Percentiles rank a stretch among this genome's conserved stretches.
These are phyloP conservation scores for Holacanthella duospinosa DNA, from an alignment of 2,888 invertebrate species.

Conservation along the genomic window DNA sequence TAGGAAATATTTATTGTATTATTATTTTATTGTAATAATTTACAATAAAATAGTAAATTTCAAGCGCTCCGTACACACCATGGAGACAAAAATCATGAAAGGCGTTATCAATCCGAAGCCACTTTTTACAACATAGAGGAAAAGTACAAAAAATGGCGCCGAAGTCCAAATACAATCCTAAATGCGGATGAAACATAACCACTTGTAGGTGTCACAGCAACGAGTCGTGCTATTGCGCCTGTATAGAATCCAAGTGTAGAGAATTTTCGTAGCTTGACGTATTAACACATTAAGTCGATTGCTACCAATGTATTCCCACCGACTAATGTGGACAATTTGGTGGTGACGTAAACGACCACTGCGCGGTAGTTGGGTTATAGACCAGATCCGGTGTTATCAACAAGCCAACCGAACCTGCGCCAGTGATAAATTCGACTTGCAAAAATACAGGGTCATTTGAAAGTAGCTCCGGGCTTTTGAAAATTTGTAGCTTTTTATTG, in stretches of 20 bases:
- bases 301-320: slow-evolving; percentile 29
- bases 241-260: slow-evolving; percentile 27
- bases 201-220: slow-evolving; percentile 26
- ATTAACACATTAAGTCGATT: slow-evolving; percentile 22
- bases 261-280: slow-evolving; percentile 15
- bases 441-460: no score
- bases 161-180: slow-evolving; percentile 27
- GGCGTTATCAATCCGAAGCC: slow-evolving; percentile 26
- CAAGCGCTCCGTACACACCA: slow-evolving; percentile 24
- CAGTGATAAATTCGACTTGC: no score
- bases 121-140: slow-evolving; percentile 22
- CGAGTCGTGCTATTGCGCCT: slow-evolving; percentile 27
- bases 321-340: slow-evolving; percentile 27
- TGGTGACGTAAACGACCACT: slow-evolving; percentile 26
- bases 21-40: no score
- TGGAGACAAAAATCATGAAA: slow-evolving; percentile 33
- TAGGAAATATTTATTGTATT: no score
- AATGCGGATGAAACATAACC: slow-evolving; percentile 24
- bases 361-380: slow-evolving; percentile 24
- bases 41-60: no score
- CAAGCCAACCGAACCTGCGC: slow-evolving; percentile 31
- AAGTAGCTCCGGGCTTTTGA: no score
- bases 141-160: slow-evolving; percentile 29
- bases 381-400: slow-evolving; percentile 27
- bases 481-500: no score